Conservation (phyloP, 2,888 invertebrate species). For the Thymelicus acteon region DNA sequence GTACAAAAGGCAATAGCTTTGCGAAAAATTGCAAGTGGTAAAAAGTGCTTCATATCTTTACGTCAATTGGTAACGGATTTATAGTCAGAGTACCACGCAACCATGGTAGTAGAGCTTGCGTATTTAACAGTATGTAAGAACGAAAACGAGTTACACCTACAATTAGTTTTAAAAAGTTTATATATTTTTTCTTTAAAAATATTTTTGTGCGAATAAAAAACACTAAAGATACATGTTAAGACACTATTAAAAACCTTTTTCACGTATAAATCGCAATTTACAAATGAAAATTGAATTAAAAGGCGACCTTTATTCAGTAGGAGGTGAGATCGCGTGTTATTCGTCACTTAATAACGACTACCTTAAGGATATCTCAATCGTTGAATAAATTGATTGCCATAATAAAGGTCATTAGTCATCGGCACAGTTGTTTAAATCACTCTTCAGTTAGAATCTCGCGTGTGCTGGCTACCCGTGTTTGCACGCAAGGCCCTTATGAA, state of each 20-base stretch:
- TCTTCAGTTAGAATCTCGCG: constrained; percentile 61
- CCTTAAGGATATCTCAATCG: constrained; percentile 76
- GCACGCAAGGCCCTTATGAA: constrained; percentile 63
- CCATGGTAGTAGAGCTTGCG: too few species aligned
- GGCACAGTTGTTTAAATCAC: constrained; percentile 72
- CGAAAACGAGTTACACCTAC: too few species aligned
- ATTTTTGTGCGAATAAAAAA: constrained; percentile 23
- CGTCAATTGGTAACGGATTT: too few species aligned
- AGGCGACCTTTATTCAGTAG: constrained; percentile 35
- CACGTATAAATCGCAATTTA: constrained; percentile 63
- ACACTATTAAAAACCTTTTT: constrained; percentile 48
- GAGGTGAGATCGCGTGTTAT: constrained; percentile 63
- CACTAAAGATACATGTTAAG: background rate
- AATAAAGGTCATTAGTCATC: constrained; percentile 81
- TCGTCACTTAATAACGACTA: constrained; percentile 70
- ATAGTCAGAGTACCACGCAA: too few species aligned
- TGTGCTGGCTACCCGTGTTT: constrained; percentile 74
- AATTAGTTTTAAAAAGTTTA: too few species aligned
- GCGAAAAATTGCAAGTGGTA: too few species aligned
- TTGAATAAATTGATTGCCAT: constrained; percentile 78
- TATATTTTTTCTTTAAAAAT: background rate
- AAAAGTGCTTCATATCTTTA: too few species aligned
- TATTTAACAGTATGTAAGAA: too few species aligned
- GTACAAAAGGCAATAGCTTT: too few species aligned
- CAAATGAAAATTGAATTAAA: constrained; percentile 60